Base-by-base conservation (phyloP, 2,888 invertebrate species). In the Drosophila bunnanda region DNA sequence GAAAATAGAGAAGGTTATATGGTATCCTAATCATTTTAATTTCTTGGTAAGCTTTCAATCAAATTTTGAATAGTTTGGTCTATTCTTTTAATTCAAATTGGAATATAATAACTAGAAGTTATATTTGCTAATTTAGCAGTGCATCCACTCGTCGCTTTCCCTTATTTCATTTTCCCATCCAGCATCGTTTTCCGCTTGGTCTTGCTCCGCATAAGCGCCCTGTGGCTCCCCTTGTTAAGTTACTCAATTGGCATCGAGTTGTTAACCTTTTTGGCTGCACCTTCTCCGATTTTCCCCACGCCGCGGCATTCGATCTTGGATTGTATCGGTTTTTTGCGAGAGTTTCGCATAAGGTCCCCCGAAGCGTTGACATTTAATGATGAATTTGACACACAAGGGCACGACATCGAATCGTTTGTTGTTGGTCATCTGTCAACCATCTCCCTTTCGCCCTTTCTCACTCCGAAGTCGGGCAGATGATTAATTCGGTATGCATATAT, bases 361-460 rank as follows among this genome's bases (percentile, higher is more conserved):
- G 74, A 90, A 89, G 89, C 90, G 90, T 88, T 91, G 91, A 91
- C 91, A 91, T 91, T 91, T 90, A 90, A 91, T 91, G 90, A 91
- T 91, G 88, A 84, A 91, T 91, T 91, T 91, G 91, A 91, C 91
- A 91, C 90, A 90, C 91, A 91, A 91, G 91, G 90, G 90, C 91
- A 89, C 89, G 89, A 90, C 81, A 88, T 64, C 74, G 57, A 78
- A 79, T 82, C 74, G 57, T 53, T 65, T 65, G 53, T 65, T 68
- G 68, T 55, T 67, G 66, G 69, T 67, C 66, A 67, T 67, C 66
- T 68, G 69, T 67, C 66, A 68, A 25, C 28, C 65, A 30, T 53
- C 56, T 53, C 34, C 20, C 6, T 30, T 50, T 66, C n/a, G 55
- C 50, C 38, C 50, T 72, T 55, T 74, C 79, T 77, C 50, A 50